phyloP scores from a whole-genome alignment of 2,888 invertebrate genomes.

The Orthosia cruda region DNA sequence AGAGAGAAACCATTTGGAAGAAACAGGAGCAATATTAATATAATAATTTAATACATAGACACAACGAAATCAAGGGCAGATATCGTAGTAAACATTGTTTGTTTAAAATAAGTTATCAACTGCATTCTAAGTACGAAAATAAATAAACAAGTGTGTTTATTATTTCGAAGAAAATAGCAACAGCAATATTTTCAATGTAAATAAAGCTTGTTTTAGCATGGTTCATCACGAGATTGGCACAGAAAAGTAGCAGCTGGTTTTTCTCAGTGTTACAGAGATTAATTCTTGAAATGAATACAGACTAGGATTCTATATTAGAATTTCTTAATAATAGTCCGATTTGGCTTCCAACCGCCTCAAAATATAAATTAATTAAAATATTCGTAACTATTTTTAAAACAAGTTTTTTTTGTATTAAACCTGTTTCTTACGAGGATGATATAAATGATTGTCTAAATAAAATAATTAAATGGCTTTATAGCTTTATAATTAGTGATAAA shows the following conservation, averaged over 20 bases:
- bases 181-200: not conserved
- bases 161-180: not conserved
- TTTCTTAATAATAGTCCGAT: too few relatives aligned
- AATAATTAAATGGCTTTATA: too few relatives aligned
- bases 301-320: too few relatives aligned
- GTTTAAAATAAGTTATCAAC: not conserved
- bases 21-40: not conserved
- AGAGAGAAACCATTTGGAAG: not conserved
- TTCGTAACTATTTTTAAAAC: too few relatives aligned
- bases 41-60: not conserved
- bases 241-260: not conserved
- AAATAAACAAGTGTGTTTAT: conserved; percentile 12
- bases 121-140: conserved; percentile 24
- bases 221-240: not conserved
- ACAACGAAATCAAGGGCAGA: not conserved
- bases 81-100: not conserved
- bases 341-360: too few relatives aligned
- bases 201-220: not conserved
- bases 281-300: too few relatives aligned
- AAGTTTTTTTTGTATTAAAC: too few relatives aligned
- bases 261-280: not conserved
- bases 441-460: too few relatives aligned
- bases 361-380: too few relatives aligned
- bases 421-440: too few relatives aligned
- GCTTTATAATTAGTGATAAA: too few relatives aligned